Percentiles rank a stretch among this genome's conserved stretches.
Conservation (phyloP, 2,113 vertebrate genomes). For the Calyptommatus sinebrachiatus region DNA sequence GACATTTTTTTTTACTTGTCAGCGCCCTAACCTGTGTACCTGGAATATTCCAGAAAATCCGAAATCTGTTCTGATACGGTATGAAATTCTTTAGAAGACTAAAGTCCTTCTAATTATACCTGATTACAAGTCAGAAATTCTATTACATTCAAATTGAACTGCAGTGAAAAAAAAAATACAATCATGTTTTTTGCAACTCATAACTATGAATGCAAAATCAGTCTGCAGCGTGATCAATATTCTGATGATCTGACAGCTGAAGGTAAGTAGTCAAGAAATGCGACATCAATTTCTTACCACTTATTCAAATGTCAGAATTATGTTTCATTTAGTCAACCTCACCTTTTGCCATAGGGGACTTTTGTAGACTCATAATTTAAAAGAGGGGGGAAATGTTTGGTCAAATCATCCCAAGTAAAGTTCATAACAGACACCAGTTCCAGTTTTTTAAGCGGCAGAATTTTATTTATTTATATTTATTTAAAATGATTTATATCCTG, state of each 20-base stretch:
- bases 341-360: background rate
- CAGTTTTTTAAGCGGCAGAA: conserved; percentile 27
- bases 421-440: conserved; percentile 3
- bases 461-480: background rate
- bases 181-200: background rate
- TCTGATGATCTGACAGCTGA: conserved; percentile 16
- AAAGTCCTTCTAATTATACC: conserved; percentile 42
- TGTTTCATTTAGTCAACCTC: background rate
- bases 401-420: background rate
- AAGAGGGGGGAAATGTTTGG: background rate
- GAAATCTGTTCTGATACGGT: conserved; percentile 29
- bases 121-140: conserved; percentile 24
- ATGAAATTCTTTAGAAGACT: conserved; percentile 13
- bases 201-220: background rate
- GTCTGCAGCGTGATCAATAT: background rate
- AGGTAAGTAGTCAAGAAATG: conserved; percentile 10
- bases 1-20: background rate
- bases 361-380: background rate
- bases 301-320: conserved; percentile 10
- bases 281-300: background rate
- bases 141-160: conserved; percentile 17
- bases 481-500: too few relatives aligned
- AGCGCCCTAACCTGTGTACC: conserved; percentile 3
- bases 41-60: conserved; percentile 24
- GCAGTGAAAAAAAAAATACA: conserved; percentile 2